Percentiles rank a stretch among this genome's conserved stretches.
These are phyloP conservation scores for Trissolcus basalis DNA, from an alignment of 1,140 invertebrate genomes.

Conservation along the genomic window DNA sequence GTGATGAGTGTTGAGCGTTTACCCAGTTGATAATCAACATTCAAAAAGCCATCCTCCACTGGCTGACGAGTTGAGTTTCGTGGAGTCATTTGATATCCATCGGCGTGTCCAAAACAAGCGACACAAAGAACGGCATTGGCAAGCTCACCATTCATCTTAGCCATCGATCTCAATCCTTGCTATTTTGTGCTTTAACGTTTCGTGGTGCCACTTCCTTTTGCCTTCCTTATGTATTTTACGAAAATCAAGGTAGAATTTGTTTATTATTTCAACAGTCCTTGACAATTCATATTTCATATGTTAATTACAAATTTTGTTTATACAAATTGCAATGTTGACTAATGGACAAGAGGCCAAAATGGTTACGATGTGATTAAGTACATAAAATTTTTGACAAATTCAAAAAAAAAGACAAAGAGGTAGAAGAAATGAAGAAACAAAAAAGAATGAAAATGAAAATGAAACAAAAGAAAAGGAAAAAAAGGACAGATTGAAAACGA, in stretches of 20 bases:
- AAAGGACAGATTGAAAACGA: too few species aligned
- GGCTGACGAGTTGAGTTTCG: constrained; percentile 1
- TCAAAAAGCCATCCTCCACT: constrained; percentile 1
- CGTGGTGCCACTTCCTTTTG: constrained; percentile 53
- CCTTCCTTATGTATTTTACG: constrained; percentile 42
- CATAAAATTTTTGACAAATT: too few species aligned
- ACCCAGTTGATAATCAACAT: constrained; percentile 3
- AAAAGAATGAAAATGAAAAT: too few species aligned
- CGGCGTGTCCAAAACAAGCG: constrained; percentile 17
- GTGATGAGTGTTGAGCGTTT: constrained; percentile 25
- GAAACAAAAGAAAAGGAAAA: too few species aligned
- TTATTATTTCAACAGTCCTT: constrained; percentile 3
- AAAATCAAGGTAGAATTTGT: constrained; percentile 38
- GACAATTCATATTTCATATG: too few species aligned
- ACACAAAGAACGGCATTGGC: constrained; percentile 72
- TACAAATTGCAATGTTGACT: too few species aligned
- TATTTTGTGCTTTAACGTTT: constrained; percentile 38
- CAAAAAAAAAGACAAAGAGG: too few species aligned
- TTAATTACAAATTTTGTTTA: too few species aligned
- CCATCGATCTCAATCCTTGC: constrained; percentile 16
- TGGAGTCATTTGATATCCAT: constrained; percentile 15
- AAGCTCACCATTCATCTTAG: constrained; percentile 44
- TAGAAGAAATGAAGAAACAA: too few species aligned
- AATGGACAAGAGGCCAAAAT: too few species aligned
- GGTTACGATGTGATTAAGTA: too few species aligned